Percentiles rank a stretch among this genome's conserved stretches.
phyloP scores from a whole-genome alignment of 2,113 vertebrate species.

The Puntigrus tetrazona region DNA sequence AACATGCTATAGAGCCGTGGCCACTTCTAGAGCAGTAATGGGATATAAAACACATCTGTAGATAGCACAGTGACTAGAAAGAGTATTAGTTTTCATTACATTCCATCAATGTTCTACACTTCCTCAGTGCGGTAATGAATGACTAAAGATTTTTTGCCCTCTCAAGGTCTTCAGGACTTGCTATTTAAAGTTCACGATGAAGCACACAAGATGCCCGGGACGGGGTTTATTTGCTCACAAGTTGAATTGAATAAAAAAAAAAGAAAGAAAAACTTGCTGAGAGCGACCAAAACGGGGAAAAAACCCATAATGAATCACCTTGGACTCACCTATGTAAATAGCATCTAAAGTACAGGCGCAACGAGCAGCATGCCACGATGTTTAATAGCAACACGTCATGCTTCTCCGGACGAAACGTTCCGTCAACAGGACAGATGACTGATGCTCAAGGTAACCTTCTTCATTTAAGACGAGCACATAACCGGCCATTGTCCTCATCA shows the following conservation, averaged over 20 bases:
- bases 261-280: constrained; percentile 8
- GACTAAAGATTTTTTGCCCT: constrained; percentile 67
- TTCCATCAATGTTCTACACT: constrained; percentile 64
- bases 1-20: constrained; percentile 70
- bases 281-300: constrained; percentile 6
- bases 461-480: constrained; percentile 52
- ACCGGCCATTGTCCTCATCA: constrained; percentile 65
- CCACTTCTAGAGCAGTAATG: constrained; percentile 71
- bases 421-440: constrained; percentile 67
- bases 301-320: constrained; percentile 60
- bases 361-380: constrained; percentile 44
- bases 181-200: constrained; percentile 56
- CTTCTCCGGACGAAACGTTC: constrained; percentile 64
- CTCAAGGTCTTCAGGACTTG: constrained; percentile 70
- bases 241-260: not conserved
- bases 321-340: constrained; percentile 55
- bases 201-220: constrained; percentile 42
- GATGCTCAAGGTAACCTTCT: constrained; percentile 70
- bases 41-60: constrained; percentile 77
- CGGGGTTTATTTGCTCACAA: constrained; percentile 21
- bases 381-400: constrained; percentile 60
- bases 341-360: constrained; percentile 27
- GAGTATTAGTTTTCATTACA: constrained; percentile 75
- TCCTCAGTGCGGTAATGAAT: constrained; percentile 66
- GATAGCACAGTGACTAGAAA: constrained; percentile 65